Base-by-base conservation (phyloP, 1,140 invertebrate genomes). In the Marisa cornuarietis region DNA sequence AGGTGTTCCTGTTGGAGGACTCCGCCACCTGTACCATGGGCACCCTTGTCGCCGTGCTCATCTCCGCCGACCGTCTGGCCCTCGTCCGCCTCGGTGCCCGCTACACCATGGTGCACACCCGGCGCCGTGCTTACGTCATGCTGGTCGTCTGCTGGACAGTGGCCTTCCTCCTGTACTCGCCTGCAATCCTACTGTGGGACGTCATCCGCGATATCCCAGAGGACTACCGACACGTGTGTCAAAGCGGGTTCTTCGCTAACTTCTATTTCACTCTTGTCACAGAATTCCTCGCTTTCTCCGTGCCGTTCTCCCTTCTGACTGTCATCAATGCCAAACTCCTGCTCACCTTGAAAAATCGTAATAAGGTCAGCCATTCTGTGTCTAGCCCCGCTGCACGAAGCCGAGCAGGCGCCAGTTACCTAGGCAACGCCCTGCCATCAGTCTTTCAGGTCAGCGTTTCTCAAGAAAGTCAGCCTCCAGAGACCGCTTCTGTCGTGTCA, bases 141-240 rank as follows among this genome's bases (percentile, higher is more conserved):
- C 74, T 76, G 62, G 42, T 31, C 42, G 52, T 65, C 11, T 76
- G 74, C 62, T 88, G 87, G 87, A 4, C 85, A 3, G 54, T 81
- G 18, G 71, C 84, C 0, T 83, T 86, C 26, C 52, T 82, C 1
- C 42, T 87, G 14, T 88, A 86, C 78, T 80, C 82, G 5, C 87
- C 87, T 20, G 84, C 84, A 10, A 86, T 87, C 26, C 85, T 87
- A 73, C 83, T 84, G n/a, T 87, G 83, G 84, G 83, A 88, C 52
- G 76, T 79, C 20, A 84, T 81, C 83, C 66, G 63, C 2, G 86
- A 83, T 10, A 61, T 78, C n/a, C 58, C 82, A 13, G 71, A 65
- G 4, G 78, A 84, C 2, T 81, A 63, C 68, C 26, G 24, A 8
- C 52, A 69, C 11, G 85, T 86, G 51, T 88, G 87, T 71, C 83